Evolutionary conservation across 1,140 invertebrate species (phyloP).

Genomic region (Lysiphlebus fabarum): DNA sequence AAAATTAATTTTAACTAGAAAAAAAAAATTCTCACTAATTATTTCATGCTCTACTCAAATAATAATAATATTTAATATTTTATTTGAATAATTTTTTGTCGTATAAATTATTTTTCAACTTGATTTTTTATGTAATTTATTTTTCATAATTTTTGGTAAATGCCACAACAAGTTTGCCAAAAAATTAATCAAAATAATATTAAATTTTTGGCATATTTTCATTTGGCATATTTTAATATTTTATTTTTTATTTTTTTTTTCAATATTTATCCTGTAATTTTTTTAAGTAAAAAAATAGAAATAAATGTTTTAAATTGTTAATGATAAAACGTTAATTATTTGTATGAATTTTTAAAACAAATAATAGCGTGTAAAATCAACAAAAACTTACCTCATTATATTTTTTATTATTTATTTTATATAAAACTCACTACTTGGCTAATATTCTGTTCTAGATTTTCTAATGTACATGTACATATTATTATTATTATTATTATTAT

Average conservation of each 20-base stretch:
- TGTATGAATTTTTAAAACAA: not conserved
- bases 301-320: too few species aligned
- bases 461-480: not conserved
- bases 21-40: not conserved
- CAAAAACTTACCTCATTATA: conserved; percentile 39
- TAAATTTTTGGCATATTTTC: too few species aligned
- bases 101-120: too few species aligned
- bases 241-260: too few species aligned
- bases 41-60: conserved; percentile 28
- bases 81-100: not conserved
- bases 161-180: too few species aligned
- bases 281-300: too few species aligned
- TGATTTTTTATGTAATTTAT: not conserved
- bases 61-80: not conserved
- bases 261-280: too few species aligned
- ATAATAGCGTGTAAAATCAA: conserved; percentile 26
- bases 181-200: too few species aligned
- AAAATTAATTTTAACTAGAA: not conserved
- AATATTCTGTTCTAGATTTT: not conserved
- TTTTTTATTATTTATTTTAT: conserved; percentile 2
- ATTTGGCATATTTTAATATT: too few species aligned
- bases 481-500: conserved; percentile 37
- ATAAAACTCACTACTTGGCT: conserved; percentile 34
- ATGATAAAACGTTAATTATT: too few species aligned
- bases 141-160: not conserved